These are phyloP conservation scores for Glossosoma conforme DNA, from an alignment of 1,140 invertebrate genomes.

Conservation along the genomic window DNA sequence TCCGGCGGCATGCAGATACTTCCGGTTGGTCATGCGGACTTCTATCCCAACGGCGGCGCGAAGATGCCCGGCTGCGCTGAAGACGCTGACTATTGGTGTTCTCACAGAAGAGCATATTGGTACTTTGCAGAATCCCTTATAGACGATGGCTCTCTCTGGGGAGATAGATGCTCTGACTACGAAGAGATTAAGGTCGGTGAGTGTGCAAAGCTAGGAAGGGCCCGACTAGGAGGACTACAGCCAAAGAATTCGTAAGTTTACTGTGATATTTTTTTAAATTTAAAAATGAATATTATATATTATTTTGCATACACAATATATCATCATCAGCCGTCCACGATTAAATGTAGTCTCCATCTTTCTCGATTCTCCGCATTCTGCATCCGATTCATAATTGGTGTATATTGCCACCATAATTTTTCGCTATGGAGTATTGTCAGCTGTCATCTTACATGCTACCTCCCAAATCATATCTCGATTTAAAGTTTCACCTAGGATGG, in stretches of 20 bases:
- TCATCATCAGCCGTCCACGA: too few species aligned
- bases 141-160: slow-evolving; percentile 33
- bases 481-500: too few species aligned
- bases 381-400: too few species aligned
- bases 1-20: neutral
- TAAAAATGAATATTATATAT: too few species aligned
- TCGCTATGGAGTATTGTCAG: too few species aligned
- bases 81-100: slow-evolving; percentile 36
- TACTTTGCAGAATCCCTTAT: slow-evolving; percentile 40
- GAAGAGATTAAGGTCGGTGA: slow-evolving; percentile 33
- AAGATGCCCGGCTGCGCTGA: slow-evolving; percentile 66
- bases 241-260: slow-evolving; percentile 37
- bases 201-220: slow-evolving; percentile 27
- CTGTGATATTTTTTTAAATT: too few species aligned
- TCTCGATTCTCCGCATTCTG: too few species aligned
- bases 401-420: too few species aligned
- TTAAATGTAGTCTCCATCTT: too few species aligned
- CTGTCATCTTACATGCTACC: too few species aligned
- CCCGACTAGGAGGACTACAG: slow-evolving; percentile 36
- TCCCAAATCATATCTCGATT: too few species aligned
- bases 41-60: slow-evolving; percentile 60
- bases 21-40: slow-evolving; percentile 53
- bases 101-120: slow-evolving; percentile 34
- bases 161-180: slow-evolving; percentile 33
- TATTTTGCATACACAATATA: too few species aligned